Percentiles rank a stretch among this genome's conserved stretches.
phyloP scores from a whole-genome alignment of 1,140 invertebrate species.

The Atta colombica region DNA sequence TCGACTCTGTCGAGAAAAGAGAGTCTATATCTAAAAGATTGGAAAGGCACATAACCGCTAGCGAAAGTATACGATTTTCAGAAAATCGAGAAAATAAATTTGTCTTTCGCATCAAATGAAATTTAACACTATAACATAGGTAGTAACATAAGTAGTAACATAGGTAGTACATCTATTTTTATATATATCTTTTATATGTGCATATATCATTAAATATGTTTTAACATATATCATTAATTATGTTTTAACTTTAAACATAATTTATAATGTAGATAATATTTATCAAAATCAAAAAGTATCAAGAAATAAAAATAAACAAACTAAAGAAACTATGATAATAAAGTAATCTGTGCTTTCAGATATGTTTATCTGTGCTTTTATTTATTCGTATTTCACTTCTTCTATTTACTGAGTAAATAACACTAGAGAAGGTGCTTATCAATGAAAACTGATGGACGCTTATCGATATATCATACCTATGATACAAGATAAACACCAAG shows the following conservation, averaged over 20 bases:
- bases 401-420: neutral
- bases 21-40: neutral
- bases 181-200: neutral
- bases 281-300: neutral
- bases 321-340: neutral
- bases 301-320: neutral
- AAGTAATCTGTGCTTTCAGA: neutral
- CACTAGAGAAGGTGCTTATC: neutral
- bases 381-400: neutral
- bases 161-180: neutral
- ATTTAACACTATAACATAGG: neutral
- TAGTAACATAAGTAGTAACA: neutral
- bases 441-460: conserved; percentile 1
- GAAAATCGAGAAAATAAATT: neutral
- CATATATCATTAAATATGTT: too few species aligned
- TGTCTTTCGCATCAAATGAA: neutral
- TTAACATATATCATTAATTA: too few species aligned
- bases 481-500: conserved; percentile 3
- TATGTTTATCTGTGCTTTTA: neutral
- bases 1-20: neutral
- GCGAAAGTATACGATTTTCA: neutral
- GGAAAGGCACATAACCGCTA: neutral
- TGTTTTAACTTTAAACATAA: too few species aligned
- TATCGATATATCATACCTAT: neutral
- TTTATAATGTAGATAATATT: neutral